Percentiles rank a stretch among this genome's conserved stretches.
phyloP scores from a whole-genome alignment of 2,888 invertebrate genomes.

The Drosophila leonis region DNA sequence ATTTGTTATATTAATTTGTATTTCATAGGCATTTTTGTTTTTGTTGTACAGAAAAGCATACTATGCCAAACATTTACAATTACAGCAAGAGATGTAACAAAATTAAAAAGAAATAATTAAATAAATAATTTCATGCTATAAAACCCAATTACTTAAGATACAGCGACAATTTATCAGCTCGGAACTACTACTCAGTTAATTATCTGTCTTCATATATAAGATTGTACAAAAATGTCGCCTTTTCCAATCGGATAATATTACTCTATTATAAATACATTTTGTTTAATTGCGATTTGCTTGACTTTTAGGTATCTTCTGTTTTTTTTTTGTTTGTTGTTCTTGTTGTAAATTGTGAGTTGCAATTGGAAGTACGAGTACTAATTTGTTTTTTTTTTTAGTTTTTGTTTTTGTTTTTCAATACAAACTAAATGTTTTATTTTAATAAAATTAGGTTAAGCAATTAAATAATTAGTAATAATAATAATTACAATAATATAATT shows the following conservation, averaged over 20 bases:
- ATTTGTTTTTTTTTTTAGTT: conserved; percentile 60
- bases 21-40: conserved; percentile 50
- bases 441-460: conserved; percentile 70
- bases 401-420: conserved; percentile 50
- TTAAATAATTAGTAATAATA: conserved; percentile 78
- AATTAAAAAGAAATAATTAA: conserved; percentile 67
- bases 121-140: conserved; percentile 73
- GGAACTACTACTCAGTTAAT: conserved; percentile 8
- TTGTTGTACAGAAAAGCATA: conserved; percentile 65
- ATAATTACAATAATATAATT: conserved; percentile 50
- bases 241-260: conserved; percentile 53
- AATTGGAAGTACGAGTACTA: conserved; percentile 71
- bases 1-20: conserved; percentile 55
- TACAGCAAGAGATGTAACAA: conserved; percentile 65
- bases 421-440: conserved; percentile 61
- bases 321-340: conserved; percentile 18
- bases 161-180: conserved; percentile 10
- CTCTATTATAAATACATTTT: conserved; percentile 74
- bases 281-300: conserved; percentile 44
- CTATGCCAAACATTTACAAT: conserved; percentile 63
- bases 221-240: conserved; percentile 13
- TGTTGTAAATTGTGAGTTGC: conserved; percentile 35
- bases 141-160: conserved; percentile 40
- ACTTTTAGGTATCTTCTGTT: conserved; percentile 35
- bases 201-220: conserved; percentile 10